phyloP scores from a whole-genome alignment of 2,113 vertebrate genomes.

The Nibea albiflora region DNA sequence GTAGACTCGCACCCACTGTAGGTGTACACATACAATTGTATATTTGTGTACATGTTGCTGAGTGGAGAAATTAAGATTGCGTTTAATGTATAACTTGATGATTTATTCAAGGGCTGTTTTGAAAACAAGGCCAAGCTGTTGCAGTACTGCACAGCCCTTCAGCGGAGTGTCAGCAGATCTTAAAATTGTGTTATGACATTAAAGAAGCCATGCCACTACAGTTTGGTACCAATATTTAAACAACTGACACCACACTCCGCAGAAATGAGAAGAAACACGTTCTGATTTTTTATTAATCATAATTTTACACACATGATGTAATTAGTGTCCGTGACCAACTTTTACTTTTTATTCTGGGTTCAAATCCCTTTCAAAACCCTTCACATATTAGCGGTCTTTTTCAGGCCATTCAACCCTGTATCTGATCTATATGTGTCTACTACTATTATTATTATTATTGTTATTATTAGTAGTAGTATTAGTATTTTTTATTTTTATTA shows the following conservation, averaged over 20 bases:
- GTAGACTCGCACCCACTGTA: conserved; percentile 27
- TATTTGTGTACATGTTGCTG: background rate
- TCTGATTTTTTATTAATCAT: background rate
- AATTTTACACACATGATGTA: background rate
- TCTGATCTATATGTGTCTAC: no score
- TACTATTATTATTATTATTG: no score
- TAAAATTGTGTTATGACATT: background rate
- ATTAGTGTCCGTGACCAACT: background rate
- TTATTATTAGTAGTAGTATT: no score
- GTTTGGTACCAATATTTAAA: background rate
- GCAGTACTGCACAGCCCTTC: background rate
- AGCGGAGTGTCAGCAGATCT: background rate
- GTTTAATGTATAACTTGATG: background rate
- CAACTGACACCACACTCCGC: background rate
- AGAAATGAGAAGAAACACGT: background rate
- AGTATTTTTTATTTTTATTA: no score
- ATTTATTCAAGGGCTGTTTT: background rate
- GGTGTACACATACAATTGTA: background rate
- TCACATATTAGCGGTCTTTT: no score
- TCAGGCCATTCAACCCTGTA: no score
- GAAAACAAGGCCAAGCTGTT: background rate
- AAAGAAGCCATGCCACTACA: background rate
- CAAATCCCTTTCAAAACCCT: background rate
- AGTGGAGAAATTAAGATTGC: background rate
- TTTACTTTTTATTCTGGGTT: background rate